phyloP scores from a whole-genome alignment of 2,888 invertebrate genomes.

The Metopia argyrocephala region DNA sequence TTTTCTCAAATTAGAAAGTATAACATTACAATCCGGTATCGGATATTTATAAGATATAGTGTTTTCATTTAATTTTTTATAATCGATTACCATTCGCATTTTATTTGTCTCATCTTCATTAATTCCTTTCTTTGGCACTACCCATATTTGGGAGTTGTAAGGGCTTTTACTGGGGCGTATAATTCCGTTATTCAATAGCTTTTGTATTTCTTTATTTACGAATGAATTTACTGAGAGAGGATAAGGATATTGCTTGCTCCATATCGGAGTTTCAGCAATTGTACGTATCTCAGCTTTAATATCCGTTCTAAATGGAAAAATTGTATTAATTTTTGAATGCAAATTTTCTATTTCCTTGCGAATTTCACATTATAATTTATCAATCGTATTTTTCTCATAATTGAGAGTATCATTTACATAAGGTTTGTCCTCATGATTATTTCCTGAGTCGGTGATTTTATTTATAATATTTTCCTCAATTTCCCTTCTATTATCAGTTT shows the following conservation, averaged over 20 bases:
- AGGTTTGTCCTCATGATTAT: too few relatives aligned
- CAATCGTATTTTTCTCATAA: neutral
- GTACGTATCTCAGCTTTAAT: neutral
- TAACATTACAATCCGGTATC: conserved; percentile 3
- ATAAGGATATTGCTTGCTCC: neutral
- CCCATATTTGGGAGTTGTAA: conserved; percentile 17
- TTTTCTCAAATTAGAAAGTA: neutral
- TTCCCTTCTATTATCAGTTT: too few relatives aligned
- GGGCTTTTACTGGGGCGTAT: conserved; percentile 12
- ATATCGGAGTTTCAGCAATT: neutral
- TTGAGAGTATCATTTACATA: neutral
- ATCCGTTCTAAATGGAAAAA: neutral
- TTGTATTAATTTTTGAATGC: conserved; percentile 2
- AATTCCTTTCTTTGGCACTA: conserved; percentile 10
- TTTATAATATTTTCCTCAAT: too few relatives aligned
- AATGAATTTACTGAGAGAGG: neutral
- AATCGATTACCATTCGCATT: conserved; percentile 1
- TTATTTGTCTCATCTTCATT: conserved; percentile 7
- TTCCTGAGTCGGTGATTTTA: too few relatives aligned
- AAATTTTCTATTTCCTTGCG: neutral
- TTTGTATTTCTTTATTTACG: conserved; percentile 2
- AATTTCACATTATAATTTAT: neutral
- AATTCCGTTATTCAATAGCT: neutral
- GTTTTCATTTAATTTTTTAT: neutral
- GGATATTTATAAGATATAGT: neutral